Percentiles rank a stretch among this genome's conserved stretches.
Evolutionary conservation across 2,888 invertebrate genomes (phyloP).

Genomic region (Rhaphigaster nebulosa): DNA sequence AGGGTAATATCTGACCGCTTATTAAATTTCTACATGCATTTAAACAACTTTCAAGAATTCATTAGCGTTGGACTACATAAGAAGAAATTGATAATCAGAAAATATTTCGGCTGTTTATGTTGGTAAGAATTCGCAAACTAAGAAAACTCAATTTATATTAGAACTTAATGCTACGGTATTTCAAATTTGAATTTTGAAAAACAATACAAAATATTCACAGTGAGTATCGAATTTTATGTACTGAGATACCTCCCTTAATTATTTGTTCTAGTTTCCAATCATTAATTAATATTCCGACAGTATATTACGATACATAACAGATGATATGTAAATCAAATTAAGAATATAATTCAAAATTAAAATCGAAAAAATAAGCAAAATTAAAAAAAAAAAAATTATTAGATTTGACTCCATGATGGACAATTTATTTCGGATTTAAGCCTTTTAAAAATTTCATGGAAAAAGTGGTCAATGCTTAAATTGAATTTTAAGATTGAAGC

Average conservation of each 20-base stretch:
- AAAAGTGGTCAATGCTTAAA: too few relatives aligned
- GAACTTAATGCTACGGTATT: background rate
- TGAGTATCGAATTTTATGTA: background rate
- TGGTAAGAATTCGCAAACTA: too few relatives aligned
- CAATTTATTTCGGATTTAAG: too few relatives aligned
- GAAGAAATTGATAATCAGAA: background rate
- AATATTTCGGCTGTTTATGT: too few relatives aligned
- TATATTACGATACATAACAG: too few relatives aligned
- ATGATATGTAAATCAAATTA: too few relatives aligned
- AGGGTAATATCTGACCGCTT: background rate
- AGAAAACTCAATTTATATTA: background rate
- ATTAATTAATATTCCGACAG: background rate
- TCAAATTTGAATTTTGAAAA: background rate
- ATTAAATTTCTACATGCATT: constrained; percentile 8
- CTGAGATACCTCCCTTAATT: background rate
- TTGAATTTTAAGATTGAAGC: too few relatives aligned
- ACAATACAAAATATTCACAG: background rate
- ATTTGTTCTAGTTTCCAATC: background rate
- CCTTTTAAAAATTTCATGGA: too few relatives aligned
- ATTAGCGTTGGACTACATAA: background rate
- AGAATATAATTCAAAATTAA: too few relatives aligned
- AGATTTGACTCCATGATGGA: too few relatives aligned
- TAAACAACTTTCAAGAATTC: background rate
- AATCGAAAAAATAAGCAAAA: too few relatives aligned
- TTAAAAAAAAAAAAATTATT: too few relatives aligned